Base-by-base conservation (phyloP, 2,888 invertebrate genomes). In the Muscina levida region DNA sequence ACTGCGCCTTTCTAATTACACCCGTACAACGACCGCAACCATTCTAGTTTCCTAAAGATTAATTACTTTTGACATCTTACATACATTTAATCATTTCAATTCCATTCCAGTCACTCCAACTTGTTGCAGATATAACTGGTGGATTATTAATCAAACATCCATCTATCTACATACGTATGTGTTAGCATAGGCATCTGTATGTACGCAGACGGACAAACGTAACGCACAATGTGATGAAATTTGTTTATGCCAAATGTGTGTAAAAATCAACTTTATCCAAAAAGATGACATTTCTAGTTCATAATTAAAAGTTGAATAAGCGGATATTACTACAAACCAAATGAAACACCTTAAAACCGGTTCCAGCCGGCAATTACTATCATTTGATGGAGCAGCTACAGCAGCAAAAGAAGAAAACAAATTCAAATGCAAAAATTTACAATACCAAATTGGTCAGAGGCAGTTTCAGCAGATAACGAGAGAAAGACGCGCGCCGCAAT, bases 81-180 rank as follows among this genome's bases (percentile, higher is more conserved):
- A n/a, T n/a, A n/a, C n/a, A n/a, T n/a, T n/a, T n/a, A n/a, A n/a
- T 31, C 31, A 31, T 31, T 31, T 31, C 31, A 31, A 31, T 31
- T 31, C 31, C 3, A 31, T 31, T 31, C 31, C 3, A 31, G 3
- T 31, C 31, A 93, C 93, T 94, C 94, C 94, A 94, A 94, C 94
- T 94, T 94, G 94, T 94, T 94, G 94, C 94, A 94, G 94, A 94
- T 94, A 94, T 93, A 94, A 94, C 94, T 94, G 94, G 94, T 94
- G 94, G 94, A 94, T 94, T 94, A 94, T 94, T 94, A 94, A 94
- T 94, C 94, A 94, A 94, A 94, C 94, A 94, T 94, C 94, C 8
- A 8, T 31, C 94, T 94, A 94, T 94, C 94, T 94, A 93, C 94
- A 94, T 94, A n/a, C n/a, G n/a, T n/a, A n/a, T n/a, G n/a, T n/a